Conservation (phyloP, 2,888 invertebrate genomes). For the Syritta pipiens region DNA sequence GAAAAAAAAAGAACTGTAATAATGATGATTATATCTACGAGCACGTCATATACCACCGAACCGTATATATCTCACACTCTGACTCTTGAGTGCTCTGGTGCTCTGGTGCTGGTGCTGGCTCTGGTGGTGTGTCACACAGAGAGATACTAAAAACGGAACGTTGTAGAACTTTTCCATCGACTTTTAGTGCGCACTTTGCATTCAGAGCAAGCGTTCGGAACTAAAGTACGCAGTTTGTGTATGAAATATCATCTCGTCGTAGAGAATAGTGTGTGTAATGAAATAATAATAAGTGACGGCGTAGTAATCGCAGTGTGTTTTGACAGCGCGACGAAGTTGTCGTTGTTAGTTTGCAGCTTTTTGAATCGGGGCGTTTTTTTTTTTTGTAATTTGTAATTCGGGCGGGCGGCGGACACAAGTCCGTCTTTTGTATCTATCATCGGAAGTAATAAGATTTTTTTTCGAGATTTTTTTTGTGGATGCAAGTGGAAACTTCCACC, state of each 20-base stretch:
- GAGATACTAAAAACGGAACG: slow-evolving; percentile 54
- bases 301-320: neutral
- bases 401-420: neutral
- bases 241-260: slow-evolving; percentile 16
- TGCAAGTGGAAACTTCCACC: slow-evolving; percentile 9
- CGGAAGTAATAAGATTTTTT: too few species aligned
- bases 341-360: neutral
- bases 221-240: slow-evolving; percentile 52
- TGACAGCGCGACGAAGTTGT: neutral
- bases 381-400: neutral
- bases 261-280: slow-evolving; percentile 31
- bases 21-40: slow-evolving; percentile 45
- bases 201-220: slow-evolving; percentile 58
- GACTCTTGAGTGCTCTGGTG: slow-evolving; percentile 28
- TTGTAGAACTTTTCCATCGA: slow-evolving; percentile 63
- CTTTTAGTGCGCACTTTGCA: slow-evolving; percentile 67
- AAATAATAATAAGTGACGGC: slow-evolving; percentile 29
- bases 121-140: slow-evolving; percentile 55
- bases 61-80: slow-evolving; percentile 39
- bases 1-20: slow-evolving; percentile 28
- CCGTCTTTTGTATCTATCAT: too few species aligned
- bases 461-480: neutral
- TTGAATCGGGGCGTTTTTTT: neutral
- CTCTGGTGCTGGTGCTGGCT: too few species aligned
- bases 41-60: slow-evolving; percentile 25